Conservation (phyloP, 2,113 vertebrate species). For the Tachycineta bicolor region DNA sequence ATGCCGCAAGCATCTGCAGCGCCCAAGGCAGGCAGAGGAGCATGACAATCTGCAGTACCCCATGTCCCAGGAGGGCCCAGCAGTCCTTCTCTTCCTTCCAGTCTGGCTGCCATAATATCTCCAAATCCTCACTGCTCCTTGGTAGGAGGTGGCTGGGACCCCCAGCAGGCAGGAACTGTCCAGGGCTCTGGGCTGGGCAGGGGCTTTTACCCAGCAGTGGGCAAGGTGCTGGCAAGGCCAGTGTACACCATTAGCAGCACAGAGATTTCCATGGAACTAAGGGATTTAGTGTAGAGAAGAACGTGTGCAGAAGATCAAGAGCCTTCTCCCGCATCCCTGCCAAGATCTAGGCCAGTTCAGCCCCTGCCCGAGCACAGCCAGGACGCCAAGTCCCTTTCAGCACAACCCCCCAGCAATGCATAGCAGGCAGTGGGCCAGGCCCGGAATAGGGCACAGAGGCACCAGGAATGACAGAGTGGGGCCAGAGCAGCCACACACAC, state of each 20-base stretch:
- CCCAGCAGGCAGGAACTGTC: neutral
- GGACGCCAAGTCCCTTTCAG: constrained; percentile 24
- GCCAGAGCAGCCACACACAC: neutral
- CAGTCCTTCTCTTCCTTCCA: neutral
- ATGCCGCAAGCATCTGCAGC: fast-evolving
- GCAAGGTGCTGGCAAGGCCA: neutral
- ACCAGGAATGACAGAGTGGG: neutral
- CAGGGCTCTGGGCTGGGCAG: neutral
- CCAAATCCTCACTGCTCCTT: neutral
- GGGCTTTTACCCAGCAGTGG: neutral
- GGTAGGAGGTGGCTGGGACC: neutral
- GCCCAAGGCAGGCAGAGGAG: neutral
- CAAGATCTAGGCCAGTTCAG: neutral
- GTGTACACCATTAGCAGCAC: neutral
- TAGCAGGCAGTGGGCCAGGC: neutral
- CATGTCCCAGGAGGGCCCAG: neutral
- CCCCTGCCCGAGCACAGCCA: neutral
- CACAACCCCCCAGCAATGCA: constrained; percentile 13
- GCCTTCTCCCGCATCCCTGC: neutral
- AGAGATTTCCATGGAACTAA: constrained; percentile 52
- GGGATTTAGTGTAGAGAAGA: constrained; percentile 13
- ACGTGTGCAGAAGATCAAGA: neutral
- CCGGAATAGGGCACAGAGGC: neutral
- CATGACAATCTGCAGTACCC: neutral
- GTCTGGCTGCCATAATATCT: neutral